Base-by-base conservation (phyloP, 2,113 vertebrate genomes). In the Megaptera novaeangliae region DNA sequence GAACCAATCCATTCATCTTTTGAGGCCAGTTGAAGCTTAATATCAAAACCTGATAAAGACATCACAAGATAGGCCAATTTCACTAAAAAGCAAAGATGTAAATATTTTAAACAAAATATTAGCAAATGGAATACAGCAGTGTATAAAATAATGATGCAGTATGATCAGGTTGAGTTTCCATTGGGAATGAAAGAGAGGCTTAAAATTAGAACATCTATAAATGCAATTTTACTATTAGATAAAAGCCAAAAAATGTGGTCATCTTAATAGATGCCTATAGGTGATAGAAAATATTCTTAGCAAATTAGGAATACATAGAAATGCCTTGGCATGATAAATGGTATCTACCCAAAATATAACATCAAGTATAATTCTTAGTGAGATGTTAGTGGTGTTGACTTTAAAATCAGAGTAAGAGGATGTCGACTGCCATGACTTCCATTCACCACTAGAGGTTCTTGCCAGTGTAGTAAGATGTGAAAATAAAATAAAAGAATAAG, bases 81-180 rank as follows among this genome's bases (percentile, higher is more conserved):
- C 27, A 92, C 80, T 55, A 34, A 63, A 44, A 83, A 27, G n/a
- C 46, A 57, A 55, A 21, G 25, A 74, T 49, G 17, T 77, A 78
- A 46, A 85, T 46, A 91, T 84, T 90, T 90, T 71, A 93, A 89
- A 36, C 5, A 87, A 44, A 90, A 74, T 82, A 81, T 91, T 81
- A 93, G 31, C 21, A 82, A 82, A 6, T 57, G 14, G 44, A 36
- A 59, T 72, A 75, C 3, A 49, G 5, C 57, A 49, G 20, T 59
- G 9, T 27, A 61, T 41, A 81, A 90, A 82, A 61, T 89, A 75
- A 44, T 68, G 68, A 81, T 27, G 34, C 12, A 91, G 3, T 4
- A 55, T 63, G 29, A 25, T 61, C 18, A 75, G 27, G 29, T 80
- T 63, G 11, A 44, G 21, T 44, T 93, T 87, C 29, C 78, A 55